Percentiles rank a stretch among this genome's conserved stretches.
These are phyloP conservation scores for Sylvilagus bachmani DNA, from an alignment of 2,113 vertebrate species.

Conservation along the genomic window DNA sequence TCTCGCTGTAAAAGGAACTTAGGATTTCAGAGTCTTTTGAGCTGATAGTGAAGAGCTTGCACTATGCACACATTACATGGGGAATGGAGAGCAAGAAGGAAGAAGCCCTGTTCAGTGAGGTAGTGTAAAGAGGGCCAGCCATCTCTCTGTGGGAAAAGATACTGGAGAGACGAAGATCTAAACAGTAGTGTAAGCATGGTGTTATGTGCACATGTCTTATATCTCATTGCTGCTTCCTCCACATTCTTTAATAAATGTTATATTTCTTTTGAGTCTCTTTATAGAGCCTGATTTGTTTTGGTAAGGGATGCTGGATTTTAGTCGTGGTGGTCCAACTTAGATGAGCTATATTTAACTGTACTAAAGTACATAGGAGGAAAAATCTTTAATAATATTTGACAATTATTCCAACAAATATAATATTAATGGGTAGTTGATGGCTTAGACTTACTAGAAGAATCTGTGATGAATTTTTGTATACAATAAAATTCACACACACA, in stretches of 20 bases:
- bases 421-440: not conserved
- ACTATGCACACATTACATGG: not conserved
- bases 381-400: not conserved
- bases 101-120: not conserved
- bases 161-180: not conserved
- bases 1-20: too few species aligned
- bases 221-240: not conserved
- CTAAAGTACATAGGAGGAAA: not conserved
- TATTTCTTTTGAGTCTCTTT: not conserved
- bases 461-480: not conserved
- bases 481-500: not conserved
- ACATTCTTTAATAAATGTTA: not conserved
- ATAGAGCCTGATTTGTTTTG: not conserved
- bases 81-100: not conserved
- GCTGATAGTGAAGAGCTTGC: not conserved
- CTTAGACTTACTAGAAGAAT: not conserved
- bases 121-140: not conserved
- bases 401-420: slow-evolving; percentile 10
- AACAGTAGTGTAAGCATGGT: not conserved
- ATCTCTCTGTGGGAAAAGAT: not conserved
- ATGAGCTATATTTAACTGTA: not conserved
- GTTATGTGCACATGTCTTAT: not conserved
- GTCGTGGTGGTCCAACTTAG: not conserved
- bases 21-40: not conserved
- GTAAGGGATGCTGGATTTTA: not conserved